These are phyloP conservation scores for Archips xylosteana DNA, from an alignment of 2,888 invertebrate species.

Conservation along the genomic window DNA sequence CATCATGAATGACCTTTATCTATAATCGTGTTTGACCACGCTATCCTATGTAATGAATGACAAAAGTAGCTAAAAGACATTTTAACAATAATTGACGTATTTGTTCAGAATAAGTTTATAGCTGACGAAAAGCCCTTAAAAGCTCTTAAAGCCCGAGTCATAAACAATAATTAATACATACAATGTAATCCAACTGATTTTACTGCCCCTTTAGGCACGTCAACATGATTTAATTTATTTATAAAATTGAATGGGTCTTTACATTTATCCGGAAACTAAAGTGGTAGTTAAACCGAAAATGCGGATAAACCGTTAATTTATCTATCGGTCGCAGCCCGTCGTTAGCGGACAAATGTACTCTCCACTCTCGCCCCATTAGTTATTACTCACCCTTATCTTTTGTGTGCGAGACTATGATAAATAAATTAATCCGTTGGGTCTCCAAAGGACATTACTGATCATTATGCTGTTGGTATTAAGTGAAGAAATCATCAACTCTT, in stretches of 20 bases:
- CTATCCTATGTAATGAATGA: no score
- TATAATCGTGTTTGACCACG: no score
- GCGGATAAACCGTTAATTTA: constrained; percentile 27
- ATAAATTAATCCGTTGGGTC: constrained; percentile 33
- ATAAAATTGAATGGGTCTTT: not conserved
- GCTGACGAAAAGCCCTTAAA: not conserved
- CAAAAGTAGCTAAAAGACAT: no score
- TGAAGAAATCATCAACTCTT: not conserved
- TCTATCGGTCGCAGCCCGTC: constrained; percentile 35
- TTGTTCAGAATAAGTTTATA: no score
- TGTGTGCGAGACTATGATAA: constrained; percentile 34
- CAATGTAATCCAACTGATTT: not conserved
- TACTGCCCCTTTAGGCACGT: not conserved
- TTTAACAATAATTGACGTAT: no score
- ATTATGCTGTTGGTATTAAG: constrained; percentile 9
- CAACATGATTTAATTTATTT: not conserved
- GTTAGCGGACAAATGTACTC: constrained; percentile 35
- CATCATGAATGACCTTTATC: no score
- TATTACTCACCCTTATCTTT: constrained; percentile 35
- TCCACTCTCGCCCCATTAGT: constrained; percentile 24
- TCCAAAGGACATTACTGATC: constrained; percentile 22
- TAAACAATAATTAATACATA: not conserved
- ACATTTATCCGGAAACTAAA: not conserved
- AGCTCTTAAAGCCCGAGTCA: not conserved
- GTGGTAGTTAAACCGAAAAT: constrained; percentile 16